Conservation (phyloP, 2,888 invertebrate genomes). For the Dioctria linearis region DNA sequence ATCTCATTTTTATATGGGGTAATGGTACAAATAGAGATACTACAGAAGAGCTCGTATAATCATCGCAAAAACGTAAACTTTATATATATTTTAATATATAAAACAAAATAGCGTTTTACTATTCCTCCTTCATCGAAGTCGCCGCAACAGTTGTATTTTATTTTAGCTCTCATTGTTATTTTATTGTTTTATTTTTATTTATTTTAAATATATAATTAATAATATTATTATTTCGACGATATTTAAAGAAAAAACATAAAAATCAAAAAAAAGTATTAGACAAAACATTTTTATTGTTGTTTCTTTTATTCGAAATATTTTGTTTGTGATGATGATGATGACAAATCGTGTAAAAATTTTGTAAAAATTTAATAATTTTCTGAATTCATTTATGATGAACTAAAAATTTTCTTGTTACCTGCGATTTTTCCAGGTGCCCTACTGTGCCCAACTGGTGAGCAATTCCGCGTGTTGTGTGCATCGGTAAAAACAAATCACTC, state of each 20-base stretch:
- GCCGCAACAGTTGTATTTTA: no score
- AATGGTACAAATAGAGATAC: no score
- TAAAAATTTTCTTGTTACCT: constrained; percentile 39
- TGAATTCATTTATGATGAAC: not conserved
- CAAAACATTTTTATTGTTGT: not conserved
- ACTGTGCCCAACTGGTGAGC: constrained; percentile 95
- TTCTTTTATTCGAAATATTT: no score
- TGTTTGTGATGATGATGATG: not conserved
- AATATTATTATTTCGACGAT: not conserved
- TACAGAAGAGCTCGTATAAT: no score
- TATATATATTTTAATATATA: no score
- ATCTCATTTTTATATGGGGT: no score
- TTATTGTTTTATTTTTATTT: no score
- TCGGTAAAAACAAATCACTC: constrained; percentile 91
- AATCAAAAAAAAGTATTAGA: not conserved
- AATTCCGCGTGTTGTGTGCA: constrained; percentile 96
- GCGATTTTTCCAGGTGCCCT: constrained; percentile 81
- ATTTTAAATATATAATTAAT: no score
- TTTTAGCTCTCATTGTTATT: no score
- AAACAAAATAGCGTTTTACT: no score
- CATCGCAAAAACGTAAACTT: no score
- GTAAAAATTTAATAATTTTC: not conserved
- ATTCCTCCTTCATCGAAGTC: no score
- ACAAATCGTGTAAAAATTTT: not conserved
- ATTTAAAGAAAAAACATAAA: not conserved